Percentiles rank a stretch among this genome's conserved stretches.
These are phyloP conservation scores for Euphydryas editha DNA, from an alignment of 2,888 invertebrate genomes.

Conservation along the genomic window DNA sequence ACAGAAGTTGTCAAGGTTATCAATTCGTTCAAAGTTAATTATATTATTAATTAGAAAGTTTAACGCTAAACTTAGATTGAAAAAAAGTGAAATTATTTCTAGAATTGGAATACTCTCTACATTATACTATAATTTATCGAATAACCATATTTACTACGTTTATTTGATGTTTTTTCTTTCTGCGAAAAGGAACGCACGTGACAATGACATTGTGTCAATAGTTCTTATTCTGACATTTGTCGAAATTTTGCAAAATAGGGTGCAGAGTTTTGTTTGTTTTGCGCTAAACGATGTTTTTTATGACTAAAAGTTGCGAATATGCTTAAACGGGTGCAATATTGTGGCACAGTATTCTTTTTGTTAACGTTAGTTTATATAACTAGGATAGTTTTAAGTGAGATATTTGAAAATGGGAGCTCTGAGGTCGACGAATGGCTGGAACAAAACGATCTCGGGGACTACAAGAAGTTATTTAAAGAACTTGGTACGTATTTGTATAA, in stretches of 20 bases:
- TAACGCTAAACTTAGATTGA: too few relatives aligned
- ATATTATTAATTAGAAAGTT: too few relatives aligned
- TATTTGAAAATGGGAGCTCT: conserved; percentile 80
- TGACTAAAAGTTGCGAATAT: conserved; percentile 63
- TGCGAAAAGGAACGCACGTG: not conserved
- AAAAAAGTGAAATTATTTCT: too few relatives aligned
- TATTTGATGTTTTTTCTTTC: not conserved
- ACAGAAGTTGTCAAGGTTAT: not conserved
- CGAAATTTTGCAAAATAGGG: conserved; percentile 13
- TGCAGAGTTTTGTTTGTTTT: conserved; percentile 40
- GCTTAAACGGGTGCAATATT: conserved; percentile 66
- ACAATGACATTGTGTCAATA: conserved; percentile 10
- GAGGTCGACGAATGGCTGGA: conserved; percentile 90
- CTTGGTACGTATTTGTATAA: conserved; percentile 84
- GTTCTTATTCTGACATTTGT: conserved; percentile 8
- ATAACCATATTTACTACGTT: not conserved
- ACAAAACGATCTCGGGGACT: conserved; percentile 88
- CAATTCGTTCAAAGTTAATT: not conserved
- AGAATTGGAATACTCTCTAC: too few relatives aligned
- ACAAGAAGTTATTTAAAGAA: conserved; percentile 87
- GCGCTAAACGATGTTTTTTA: conserved; percentile 51
- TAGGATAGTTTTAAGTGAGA: conserved; percentile 65
- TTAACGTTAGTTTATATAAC: conserved; percentile 67
- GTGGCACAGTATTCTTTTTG: conserved; percentile 63
- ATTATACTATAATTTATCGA: too few relatives aligned